Conservation (phyloP, 2,888 invertebrate species). For the Drosophila formosana region DNA sequence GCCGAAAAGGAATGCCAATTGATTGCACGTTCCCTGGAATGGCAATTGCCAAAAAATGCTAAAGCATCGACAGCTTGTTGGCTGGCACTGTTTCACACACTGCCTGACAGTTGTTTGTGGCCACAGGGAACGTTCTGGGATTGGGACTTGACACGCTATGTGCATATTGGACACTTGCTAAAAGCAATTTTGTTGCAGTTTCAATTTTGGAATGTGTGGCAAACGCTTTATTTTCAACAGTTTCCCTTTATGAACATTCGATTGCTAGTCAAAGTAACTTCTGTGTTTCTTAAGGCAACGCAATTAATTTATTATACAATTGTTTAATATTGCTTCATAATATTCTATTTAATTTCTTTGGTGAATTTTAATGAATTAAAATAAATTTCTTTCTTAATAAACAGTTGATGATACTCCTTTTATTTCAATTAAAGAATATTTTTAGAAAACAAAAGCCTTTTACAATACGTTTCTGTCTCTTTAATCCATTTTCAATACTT, state of each 20-base stretch:
- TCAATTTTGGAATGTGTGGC: not conserved
- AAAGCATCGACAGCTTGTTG: constrained; percentile 10
- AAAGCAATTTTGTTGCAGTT: not conserved
- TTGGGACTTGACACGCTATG: constrained; percentile 22
- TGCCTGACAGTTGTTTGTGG: constrained; percentile 9
- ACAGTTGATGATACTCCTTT: too few relatives aligned
- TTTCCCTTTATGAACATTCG: not conserved
- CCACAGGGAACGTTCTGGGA: constrained; percentile 17
- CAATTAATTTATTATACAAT: too few relatives aligned
- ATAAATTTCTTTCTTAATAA: too few relatives aligned
- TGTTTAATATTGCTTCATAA: too few relatives aligned
- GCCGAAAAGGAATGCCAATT: constrained; percentile 28
- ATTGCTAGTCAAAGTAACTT: not conserved
- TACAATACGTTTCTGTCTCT: too few relatives aligned
- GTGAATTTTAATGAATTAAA: too few relatives aligned
- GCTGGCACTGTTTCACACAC: constrained; percentile 5
- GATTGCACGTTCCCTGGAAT: constrained; percentile 43
- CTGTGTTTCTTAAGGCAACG: not conserved
- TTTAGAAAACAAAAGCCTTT: too few relatives aligned
- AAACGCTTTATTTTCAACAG: not conserved
- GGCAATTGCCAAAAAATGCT: constrained; percentile 18
- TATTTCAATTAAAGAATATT: too few relatives aligned
- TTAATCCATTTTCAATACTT: too few relatives aligned
- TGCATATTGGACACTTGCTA: constrained; percentile 8
- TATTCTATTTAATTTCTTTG: too few relatives aligned